Base-by-base conservation (phyloP, 1,140 invertebrate genomes). In the Panagrolaimus sp. region DNA sequence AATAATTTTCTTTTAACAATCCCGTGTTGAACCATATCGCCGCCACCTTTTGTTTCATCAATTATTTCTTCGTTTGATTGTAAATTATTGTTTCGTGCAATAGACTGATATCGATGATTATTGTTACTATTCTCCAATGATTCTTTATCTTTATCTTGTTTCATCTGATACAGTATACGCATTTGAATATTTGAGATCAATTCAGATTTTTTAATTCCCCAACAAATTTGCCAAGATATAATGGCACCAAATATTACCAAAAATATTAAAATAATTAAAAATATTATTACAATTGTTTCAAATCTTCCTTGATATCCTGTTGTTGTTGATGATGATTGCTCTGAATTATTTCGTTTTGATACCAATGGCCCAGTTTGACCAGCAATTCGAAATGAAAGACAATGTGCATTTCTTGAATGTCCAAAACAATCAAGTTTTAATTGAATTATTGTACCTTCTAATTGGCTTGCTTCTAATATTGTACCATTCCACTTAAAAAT, bases 91-190 rank as follows among this genome's bases (percentile, higher is more conserved):
- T 47, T 31, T n/a, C 62, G 11, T 44, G 66, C 72, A 23, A 73
- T 45, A 8, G 72, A 65, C 38, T 72, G 71, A 63, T 72, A 72
- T 27, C 63, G 72, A 43, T 72, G 71, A 27, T 72, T 43, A 64
- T 27, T 23, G 23, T 31, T 63, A 27, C 9, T 43, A 9, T 13
- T 13, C 8, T 53, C 45, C 11, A 68, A 14, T 48, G 46, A n/a
- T 64, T 23, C 38, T 48, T 65, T 68, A 31, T 70, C 68, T 46
- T 70, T 70, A 31, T 70, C 68, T 61, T 76, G 77, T 51, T 78
- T 78, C 20, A 79, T 62, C 47, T 81, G 77, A 53, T 78, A 77
- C 25, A 78, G 53, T 57, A 78, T 81, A 47, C 81, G 76, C 62
- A 78, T 46, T 70, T 78, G 76, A 13, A 78, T 73, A 11, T 51